phyloP scores from a whole-genome alignment of 2,113 vertebrate species.

The Oostethus manadensis region DNA sequence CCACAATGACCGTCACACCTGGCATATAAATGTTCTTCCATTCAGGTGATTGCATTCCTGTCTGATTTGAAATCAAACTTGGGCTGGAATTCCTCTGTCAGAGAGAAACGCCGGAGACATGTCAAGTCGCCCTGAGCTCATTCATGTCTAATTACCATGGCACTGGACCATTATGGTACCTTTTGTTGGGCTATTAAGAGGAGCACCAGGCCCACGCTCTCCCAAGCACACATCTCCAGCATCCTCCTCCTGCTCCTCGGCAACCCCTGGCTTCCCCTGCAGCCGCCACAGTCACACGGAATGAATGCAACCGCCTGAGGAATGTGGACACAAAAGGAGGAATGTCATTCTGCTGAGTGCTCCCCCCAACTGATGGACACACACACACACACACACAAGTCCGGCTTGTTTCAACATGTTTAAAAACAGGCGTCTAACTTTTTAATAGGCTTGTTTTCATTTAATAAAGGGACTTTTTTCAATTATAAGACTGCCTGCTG shows the following conservation, averaged over 20 bases:
- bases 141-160: slow-evolving; percentile 68
- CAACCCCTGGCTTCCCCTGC: slow-evolving; percentile 59
- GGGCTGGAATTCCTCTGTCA: slow-evolving; percentile 50
- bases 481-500: background rate
- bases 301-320: slow-evolving; percentile 71
- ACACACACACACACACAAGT: slow-evolving; percentile 35
- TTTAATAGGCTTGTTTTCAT: slow-evolving; percentile 23
- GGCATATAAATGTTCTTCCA: slow-evolving; percentile 40
- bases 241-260: slow-evolving; percentile 58
- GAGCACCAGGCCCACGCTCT: slow-evolving; percentile 64
- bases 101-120: slow-evolving; percentile 44
- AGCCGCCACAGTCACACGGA: slow-evolving; percentile 65
- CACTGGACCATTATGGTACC: slow-evolving; percentile 66
- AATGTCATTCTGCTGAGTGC: slow-evolving; percentile 73
- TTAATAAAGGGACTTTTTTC: slow-evolving; percentile 24
- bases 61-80: slow-evolving; percentile 44
- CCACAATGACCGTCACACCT: slow-evolving; percentile 21
- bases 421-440: slow-evolving; percentile 32
- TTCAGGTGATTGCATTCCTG: slow-evolving; percentile 32
- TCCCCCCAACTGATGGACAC: slow-evolving; percentile 24
- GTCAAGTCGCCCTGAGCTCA: slow-evolving; percentile 59
- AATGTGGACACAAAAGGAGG: slow-evolving; percentile 75
- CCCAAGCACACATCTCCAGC: slow-evolving; percentile 57
- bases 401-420: slow-evolving; percentile 54
- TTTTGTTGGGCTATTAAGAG: slow-evolving; percentile 70